Percentiles rank a stretch among this genome's conserved stretches.
Conservation (phyloP, 2,113 vertebrate genomes). For the Gila orcuttii region DNA sequence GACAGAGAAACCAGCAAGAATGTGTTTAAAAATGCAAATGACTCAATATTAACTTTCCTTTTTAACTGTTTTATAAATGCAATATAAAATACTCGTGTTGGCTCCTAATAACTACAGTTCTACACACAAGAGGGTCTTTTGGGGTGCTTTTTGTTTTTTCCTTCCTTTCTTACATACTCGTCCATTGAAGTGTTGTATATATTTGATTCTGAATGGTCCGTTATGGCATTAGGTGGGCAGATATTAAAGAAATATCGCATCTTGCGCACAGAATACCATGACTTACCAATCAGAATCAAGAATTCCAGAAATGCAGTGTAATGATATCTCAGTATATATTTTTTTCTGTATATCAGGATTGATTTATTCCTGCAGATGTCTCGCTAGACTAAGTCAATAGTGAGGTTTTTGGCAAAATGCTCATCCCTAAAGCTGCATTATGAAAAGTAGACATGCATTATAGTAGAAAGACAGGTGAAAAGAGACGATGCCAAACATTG, state of each 20-base stretch:
- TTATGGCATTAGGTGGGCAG: not conserved
- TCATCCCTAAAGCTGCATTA: constrained; percentile 10
- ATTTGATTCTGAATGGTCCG: not conserved
- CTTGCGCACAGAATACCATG: not conserved
- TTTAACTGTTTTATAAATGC: not conserved
- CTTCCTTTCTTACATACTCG: not conserved
- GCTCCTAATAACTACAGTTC: not conserved
- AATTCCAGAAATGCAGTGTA: not conserved
- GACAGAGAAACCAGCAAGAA: not conserved
- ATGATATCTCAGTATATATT: not conserved
- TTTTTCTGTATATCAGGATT: not conserved
- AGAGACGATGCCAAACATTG: constrained; percentile 14
- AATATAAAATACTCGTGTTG: not conserved
- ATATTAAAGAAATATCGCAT: not conserved
- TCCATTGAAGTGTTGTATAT: not conserved
- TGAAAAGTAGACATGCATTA: constrained; percentile 17
- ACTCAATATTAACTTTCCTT: not conserved
- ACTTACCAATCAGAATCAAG: not conserved
- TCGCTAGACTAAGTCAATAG: not conserved
- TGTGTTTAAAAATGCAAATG: not conserved
- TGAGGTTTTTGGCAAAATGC: not conserved
- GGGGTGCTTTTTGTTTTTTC: not conserved
- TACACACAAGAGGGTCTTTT: not conserved
- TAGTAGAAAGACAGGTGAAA: constrained; percentile 42
- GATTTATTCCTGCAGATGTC: not conserved